Evolutionary conservation across 2,797 vertebrate genomes (phyloP).

Genomic region (Smutsia gigantea): DNA sequence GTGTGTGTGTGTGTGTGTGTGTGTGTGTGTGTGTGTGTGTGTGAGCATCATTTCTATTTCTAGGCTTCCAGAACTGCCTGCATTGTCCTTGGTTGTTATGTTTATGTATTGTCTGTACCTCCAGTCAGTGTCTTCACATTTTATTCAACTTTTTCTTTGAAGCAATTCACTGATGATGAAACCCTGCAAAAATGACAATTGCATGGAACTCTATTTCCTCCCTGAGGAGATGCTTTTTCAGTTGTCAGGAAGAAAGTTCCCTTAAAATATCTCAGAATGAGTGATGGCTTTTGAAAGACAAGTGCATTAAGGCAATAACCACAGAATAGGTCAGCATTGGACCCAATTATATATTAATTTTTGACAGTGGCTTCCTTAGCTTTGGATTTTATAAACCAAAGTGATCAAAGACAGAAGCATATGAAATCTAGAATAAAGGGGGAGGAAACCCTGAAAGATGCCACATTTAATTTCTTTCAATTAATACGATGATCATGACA

Average conservation of each 20-base stretch:
- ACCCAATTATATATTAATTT: not conserved
- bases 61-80: not conserved
- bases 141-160: not conserved
- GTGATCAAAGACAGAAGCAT: not conserved
- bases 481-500: not conserved
- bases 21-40: rapidly evolving
- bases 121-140: not conserved
- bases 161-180: not conserved
- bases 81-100: not conserved
- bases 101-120: not conserved
- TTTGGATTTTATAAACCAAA: not conserved
- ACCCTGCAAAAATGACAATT: not conserved
- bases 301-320: not conserved
- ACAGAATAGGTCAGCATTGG: not conserved
- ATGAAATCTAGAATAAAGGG: not conserved
- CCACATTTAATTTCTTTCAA: not conserved
- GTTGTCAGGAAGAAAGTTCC: not conserved
- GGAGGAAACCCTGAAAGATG: not conserved
- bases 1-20: rapidly evolving
- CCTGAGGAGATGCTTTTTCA: not conserved
- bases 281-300: not conserved
- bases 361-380: not conserved
- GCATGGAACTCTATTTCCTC: not conserved
- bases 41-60: not conserved
- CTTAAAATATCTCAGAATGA: not conserved